Base-by-base conservation (phyloP, 2,113 vertebrate species). In the Phaethornis superciliosus region DNA sequence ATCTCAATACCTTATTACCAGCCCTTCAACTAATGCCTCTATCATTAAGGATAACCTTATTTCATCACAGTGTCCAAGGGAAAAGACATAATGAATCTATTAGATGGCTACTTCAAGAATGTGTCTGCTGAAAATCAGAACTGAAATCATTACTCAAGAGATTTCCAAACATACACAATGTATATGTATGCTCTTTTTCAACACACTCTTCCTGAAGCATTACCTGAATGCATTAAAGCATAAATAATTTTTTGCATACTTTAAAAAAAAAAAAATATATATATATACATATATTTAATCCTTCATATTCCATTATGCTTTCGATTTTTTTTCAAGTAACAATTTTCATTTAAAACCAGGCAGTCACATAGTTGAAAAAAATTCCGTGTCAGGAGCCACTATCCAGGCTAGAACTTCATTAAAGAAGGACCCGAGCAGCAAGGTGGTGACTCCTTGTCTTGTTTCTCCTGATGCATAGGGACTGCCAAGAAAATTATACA, bases 31-130 rank as follows among this genome's bases (percentile, higher is more conserved):
- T 33, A 78, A 89, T 16, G 12, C 17, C 46, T 75, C 30, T 10
- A 75, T 54, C 49, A 58, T 81, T 84, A 71, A 78, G 44, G 28
- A 84, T 26, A 84, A 59, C 74, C 44, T 67, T 67, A 55, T 46
- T 84, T 65, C 37, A 86, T 58, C 62, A 71, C 7, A 1, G 19
- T 71, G 42, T 33, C 17, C 58, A 85, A 60, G n/a, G 12, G 49
- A 60, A 83, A 0, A 83, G 30, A 64, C 0, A 0, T 9, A 71
- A 58, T 20, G 40, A 58, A 69, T 54, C 32, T 26, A 33, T 27
- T 47, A 90, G 46, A 71, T 20, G 35, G 62, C 22, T 64, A 72
- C 44, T 26, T 69, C 52, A 67, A 37, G 18, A 67, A 93, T 3
- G 4, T 33, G 14, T 42, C 28, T 74, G 24, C 13, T 10, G 26